A percentile compares a stretch with the other conserved stretches of the same genome.
These are phyloP conservation scores for Cygnus buccinator DNA, from an alignment of 2,113 vertebrate genomes.

Conservation along the genomic window DNA sequence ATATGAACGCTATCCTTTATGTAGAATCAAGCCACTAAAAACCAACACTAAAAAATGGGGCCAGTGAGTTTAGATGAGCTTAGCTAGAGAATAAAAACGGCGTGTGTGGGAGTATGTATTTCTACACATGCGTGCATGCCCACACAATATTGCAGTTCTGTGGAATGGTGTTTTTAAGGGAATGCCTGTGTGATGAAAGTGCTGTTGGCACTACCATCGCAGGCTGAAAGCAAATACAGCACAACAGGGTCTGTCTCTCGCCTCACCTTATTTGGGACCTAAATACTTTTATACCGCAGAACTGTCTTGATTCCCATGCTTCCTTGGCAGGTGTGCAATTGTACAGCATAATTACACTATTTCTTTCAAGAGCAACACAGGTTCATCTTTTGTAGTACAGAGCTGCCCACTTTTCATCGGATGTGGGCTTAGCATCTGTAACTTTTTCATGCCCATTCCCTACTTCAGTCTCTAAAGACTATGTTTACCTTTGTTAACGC, in stretches of 20 bases:
- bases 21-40: background rate
- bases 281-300: background rate
- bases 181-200: background rate
- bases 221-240: background rate
- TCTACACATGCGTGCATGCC: background rate
- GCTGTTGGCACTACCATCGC: background rate
- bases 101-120: background rate
- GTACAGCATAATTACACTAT: background rate
- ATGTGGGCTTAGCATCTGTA: background rate
- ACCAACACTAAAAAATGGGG: background rate
- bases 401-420: background rate
- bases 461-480: background rate
- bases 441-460: background rate
- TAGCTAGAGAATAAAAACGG: background rate
- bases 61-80: background rate
- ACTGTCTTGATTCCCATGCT: background rate
- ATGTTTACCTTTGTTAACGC: background rate
- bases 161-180: background rate
- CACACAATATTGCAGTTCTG: background rate
- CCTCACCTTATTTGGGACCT: background rate
- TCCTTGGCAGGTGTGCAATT: background rate
- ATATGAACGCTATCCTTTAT: background rate
- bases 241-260: background rate
- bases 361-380: background rate
- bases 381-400: background rate